These are phyloP conservation scores for Nipponia nippon DNA, from an alignment of 2,113 vertebrate genomes.

Conservation along the genomic window DNA sequence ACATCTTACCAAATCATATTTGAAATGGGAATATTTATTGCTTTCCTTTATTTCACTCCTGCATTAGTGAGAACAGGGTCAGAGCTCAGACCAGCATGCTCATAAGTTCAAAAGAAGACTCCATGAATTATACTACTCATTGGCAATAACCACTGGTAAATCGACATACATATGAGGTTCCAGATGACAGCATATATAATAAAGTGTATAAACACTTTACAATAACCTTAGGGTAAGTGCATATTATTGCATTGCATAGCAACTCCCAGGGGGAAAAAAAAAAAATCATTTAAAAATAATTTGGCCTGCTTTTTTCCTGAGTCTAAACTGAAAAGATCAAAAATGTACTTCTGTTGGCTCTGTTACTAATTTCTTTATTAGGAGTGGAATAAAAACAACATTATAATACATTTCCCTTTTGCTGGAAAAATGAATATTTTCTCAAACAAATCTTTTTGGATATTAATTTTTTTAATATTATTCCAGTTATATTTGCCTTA, in stretches of 20 bases:
- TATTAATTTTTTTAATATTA: not conserved
- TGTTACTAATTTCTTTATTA: not conserved
- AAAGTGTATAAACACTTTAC: not conserved
- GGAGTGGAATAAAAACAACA: not conserved
- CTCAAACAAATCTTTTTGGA: not conserved
- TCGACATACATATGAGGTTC: not conserved
- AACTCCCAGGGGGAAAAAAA: not conserved
- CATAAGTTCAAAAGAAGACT: not conserved
- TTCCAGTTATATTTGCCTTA: not conserved
- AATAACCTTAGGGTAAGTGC: not conserved
- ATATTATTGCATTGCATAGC: not conserved
- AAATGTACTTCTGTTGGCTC: not conserved
- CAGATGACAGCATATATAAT: not conserved
- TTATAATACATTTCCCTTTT: not conserved
- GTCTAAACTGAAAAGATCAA: not conserved
- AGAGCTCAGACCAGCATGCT: not conserved
- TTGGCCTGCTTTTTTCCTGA: not conserved
- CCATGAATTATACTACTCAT: not conserved
- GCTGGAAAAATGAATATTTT: not conserved
- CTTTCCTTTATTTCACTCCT: not conserved
- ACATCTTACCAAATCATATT: not conserved
- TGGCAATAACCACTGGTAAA: not conserved
- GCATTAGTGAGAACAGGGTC: not conserved
- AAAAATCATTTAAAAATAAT: not conserved
- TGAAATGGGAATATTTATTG: not conserved